Base-by-base conservation (phyloP, 64 coral and sea anemone species). In the Actinia tenebrosa region DNA sequence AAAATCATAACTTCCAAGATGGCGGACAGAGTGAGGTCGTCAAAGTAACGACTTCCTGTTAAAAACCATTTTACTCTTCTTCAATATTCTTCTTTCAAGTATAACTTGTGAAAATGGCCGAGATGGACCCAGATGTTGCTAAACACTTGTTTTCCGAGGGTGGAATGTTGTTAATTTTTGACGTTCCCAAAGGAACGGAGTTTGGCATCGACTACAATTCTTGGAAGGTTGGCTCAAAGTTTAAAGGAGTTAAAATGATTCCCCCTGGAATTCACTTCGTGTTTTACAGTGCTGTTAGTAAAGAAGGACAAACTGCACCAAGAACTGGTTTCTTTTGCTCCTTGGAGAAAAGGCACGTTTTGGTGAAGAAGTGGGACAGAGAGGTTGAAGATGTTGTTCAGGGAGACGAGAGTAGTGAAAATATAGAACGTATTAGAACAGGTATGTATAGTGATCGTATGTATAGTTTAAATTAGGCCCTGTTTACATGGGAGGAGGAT, bases 221-320 rank as follows among this genome's bases (percentile, higher is more conserved):
- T 1, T 98, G 95, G 89, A 92, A 89, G 16, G 72, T 88, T 86
- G 95, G 95, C 71, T 16, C 92, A 19, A 91, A 92, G 43, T 98
- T 94, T 82, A 98, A 92, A 85, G 95, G 95, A 15, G 92, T 98
- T 1, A 98, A 98, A 90, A 98, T 98, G 95, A 92, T 98, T 71
- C 95, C 95, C 42, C 92, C 89, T 5, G 95, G 95, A 30, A 60
- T 94, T 44, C 95, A 98, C 84, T 98, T 98, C 30, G 83, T 98
- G 30, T 92, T 90, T 62, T 94, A 94, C 79, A 91, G 92, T 63
- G 92, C 95, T 25, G 90, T 94, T 10, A 82, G 64, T 22, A 94
- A 87, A 89, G 91, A 63, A 80, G 95, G 95, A 43, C 56, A 92
- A 22, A 92, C 89, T 18, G 95, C 95, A 22, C 92, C 95, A 18